Evolutionary conservation across 1,140 invertebrate species (phyloP).

Genomic region (Dendroctonus ponderosae): DNA sequence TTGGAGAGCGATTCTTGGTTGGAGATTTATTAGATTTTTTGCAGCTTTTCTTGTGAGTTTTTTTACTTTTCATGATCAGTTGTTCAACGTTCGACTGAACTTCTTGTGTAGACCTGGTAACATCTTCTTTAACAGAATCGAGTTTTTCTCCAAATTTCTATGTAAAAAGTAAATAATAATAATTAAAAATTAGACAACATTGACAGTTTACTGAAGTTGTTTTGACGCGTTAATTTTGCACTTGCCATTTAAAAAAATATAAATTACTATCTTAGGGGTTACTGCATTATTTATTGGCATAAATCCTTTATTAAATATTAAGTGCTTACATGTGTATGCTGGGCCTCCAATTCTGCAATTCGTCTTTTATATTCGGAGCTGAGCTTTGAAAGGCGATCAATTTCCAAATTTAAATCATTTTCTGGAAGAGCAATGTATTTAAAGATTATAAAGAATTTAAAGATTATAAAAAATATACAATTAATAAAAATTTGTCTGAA

Average conservation of each 20-base stretch:
- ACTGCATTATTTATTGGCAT: too few relatives aligned
- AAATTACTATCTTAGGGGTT: too few relatives aligned
- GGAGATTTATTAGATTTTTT: conserved; percentile 34
- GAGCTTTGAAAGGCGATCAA: conserved; percentile 51
- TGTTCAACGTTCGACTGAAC: neutral
- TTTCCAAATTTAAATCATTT: conserved; percentile 54
- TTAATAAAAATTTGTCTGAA: conserved; percentile 1
- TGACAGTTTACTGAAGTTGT: too few relatives aligned
- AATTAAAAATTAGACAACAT: too few relatives aligned
- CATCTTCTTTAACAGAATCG: too few relatives aligned
- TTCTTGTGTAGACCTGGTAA: conserved; percentile 4
- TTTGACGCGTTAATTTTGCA: too few relatives aligned
- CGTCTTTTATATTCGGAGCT: conserved; percentile 50
- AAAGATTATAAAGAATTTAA: too few relatives aligned
- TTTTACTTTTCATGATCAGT: conserved; percentile 18
- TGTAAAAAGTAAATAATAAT: too few relatives aligned
- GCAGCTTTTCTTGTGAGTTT: conserved; percentile 18
- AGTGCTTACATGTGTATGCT: neutral
- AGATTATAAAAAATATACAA: conserved; percentile 4
- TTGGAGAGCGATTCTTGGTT: conserved; percentile 10
- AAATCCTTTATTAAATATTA: too few relatives aligned
- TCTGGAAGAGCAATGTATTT: conserved; percentile 44
- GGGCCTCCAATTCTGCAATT: conserved; percentile 52
- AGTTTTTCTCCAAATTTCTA: too few relatives aligned
- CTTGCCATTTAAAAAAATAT: too few relatives aligned